Percentiles rank a stretch among this genome's conserved stretches.
These are phyloP conservation scores for Drosophila truncata DNA, from an alignment of 1,140 invertebrate species.

Conservation along the genomic window DNA sequence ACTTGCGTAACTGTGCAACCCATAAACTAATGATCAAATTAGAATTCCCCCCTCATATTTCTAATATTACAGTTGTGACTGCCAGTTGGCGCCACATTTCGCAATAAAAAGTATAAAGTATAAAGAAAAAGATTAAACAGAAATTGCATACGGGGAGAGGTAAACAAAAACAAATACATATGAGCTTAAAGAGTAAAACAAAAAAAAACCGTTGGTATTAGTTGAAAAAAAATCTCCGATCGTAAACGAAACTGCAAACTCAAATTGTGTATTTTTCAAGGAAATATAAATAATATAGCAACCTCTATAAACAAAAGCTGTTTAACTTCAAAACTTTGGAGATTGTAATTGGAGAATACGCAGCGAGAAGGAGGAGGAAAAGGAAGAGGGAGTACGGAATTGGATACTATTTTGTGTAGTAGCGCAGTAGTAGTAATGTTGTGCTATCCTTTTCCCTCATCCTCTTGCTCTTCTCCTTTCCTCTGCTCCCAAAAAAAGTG, in stretches of 20 bases:
- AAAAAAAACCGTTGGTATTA: too few species aligned
- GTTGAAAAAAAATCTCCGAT: not conserved
- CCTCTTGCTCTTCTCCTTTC: conserved; percentile 7
- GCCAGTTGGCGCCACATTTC: conserved; percentile 70
- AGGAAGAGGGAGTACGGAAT: not conserved
- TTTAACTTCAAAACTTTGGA: not conserved
- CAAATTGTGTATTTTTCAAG: not conserved
- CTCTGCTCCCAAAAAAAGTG: conserved; percentile 40
- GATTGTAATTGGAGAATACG: conserved; percentile 8
- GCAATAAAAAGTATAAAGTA: conserved; percentile 63
- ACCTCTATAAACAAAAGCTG: conserved; percentile 6
- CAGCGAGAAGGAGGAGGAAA: not conserved
- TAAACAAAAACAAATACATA: not conserved
- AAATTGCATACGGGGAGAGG: conserved; percentile 25
- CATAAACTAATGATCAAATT: conserved; percentile 64
- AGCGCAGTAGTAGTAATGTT: conserved; percentile 22
- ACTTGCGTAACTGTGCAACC: conserved; percentile 72
- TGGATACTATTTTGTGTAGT: conserved; percentile 25
- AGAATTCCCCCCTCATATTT: conserved; percentile 35
- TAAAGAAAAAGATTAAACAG: conserved; percentile 12
- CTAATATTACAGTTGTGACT: conserved; percentile 17
- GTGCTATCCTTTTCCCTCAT: not conserved
- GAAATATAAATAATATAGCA: conserved; percentile 6
- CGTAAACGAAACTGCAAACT: conserved; percentile 4
- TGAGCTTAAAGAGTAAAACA: not conserved